These are phyloP conservation scores for Serilophus lunatus DNA, from an alignment of 2,113 vertebrate genomes.

Conservation along the genomic window DNA sequence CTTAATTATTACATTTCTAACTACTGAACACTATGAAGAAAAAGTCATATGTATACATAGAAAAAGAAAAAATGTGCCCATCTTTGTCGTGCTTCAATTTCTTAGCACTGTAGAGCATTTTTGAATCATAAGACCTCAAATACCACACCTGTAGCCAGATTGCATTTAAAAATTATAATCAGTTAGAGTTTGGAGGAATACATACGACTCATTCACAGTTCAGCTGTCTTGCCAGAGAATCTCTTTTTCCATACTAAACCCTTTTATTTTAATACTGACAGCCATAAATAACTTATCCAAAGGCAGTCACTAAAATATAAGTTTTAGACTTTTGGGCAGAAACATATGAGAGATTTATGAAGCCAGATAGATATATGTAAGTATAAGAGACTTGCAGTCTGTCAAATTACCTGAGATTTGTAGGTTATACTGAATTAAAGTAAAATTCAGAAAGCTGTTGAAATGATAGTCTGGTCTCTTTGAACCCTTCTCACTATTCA, in stretches of 20 bases:
- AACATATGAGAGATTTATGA: slow-evolving; percentile 6
- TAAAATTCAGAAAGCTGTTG: slow-evolving; percentile 9
- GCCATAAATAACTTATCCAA: background rate
- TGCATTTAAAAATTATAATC: background rate
- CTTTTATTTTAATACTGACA: background rate
- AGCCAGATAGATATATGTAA: background rate
- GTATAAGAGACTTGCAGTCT: background rate
- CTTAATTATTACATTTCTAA: background rate
- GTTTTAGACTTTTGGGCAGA: background rate
- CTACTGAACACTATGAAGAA: background rate
- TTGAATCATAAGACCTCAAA: background rate
- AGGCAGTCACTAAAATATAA: background rate
- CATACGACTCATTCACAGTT: background rate
- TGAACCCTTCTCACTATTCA: background rate
- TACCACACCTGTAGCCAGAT: background rate
- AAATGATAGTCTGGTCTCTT: background rate
- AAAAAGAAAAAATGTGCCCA: background rate
- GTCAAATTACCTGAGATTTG: background rate
- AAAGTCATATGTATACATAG: background rate
- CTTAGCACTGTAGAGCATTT: background rate
- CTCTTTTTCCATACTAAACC: background rate
- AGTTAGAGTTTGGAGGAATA: background rate
- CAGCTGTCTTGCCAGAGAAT: background rate
- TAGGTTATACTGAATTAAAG: background rate
- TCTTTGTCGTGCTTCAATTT: background rate